phyloP scores from a whole-genome alignment of 2,797 vertebrate genomes.

The Galago senegalensis region DNA sequence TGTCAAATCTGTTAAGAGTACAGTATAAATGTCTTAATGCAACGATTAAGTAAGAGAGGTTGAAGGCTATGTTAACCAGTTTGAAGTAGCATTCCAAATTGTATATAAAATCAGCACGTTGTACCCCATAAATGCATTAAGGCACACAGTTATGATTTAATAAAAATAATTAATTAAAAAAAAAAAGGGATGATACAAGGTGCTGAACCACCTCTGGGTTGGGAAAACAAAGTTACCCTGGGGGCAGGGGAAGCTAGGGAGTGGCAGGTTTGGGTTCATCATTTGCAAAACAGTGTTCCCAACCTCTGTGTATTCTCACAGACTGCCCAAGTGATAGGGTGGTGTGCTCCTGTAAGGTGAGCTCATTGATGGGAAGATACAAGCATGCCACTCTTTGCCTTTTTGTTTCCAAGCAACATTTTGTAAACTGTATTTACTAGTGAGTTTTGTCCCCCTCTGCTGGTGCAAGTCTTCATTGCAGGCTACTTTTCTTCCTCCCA shows the following conservation, averaged over 20 bases:
- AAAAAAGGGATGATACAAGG: too few species aligned
- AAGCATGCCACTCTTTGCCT: not conserved
- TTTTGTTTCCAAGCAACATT: conserved; percentile 77
- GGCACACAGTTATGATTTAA: too few species aligned
- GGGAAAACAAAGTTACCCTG: not conserved
- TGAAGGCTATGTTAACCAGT: too few species aligned
- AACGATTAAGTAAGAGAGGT: too few species aligned
- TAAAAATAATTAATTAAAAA: not conserved
- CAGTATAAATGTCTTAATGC: too few species aligned
- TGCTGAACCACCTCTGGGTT: not conserved
- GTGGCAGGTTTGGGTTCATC: not conserved
- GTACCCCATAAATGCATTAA: too few species aligned
- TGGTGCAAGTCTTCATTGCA: not conserved
- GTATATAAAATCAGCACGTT: too few species aligned
- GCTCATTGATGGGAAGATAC: conserved; percentile 1
- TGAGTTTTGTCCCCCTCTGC: conserved; percentile 75
- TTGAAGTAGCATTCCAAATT: too few species aligned
- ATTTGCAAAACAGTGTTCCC: not conserved
- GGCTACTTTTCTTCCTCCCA: not conserved
- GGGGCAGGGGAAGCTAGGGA: fast-evolving
- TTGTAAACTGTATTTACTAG: conserved; percentile 15
- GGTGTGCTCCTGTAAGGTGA: not conserved
- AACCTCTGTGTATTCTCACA: not conserved
- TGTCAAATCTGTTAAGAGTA: too few species aligned
- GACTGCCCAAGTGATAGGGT: not conserved